phyloP scores from a whole-genome alignment of 1,140 invertebrate genomes.

The Heliconius hermathena region DNA sequence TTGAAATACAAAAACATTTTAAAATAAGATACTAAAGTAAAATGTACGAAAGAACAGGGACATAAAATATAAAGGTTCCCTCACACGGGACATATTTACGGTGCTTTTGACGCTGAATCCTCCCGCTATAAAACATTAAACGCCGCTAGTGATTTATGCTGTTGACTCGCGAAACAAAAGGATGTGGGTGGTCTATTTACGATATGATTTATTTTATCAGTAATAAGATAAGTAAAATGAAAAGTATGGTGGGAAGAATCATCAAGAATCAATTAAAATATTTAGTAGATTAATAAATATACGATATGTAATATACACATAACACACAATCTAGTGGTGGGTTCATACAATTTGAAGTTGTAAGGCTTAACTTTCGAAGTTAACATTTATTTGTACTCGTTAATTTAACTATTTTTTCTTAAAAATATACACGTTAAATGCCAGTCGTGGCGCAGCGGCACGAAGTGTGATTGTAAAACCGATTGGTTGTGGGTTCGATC shows the following conservation, averaged over 20 bases:
- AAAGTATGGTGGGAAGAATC: neutral
- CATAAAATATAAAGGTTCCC: slow-evolving; percentile 13
- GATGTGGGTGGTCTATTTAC: neutral
- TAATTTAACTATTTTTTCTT: no score
- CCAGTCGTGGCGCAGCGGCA: no score
- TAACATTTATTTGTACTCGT: no score
- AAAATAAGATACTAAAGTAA: neutral
- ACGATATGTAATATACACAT: no score
- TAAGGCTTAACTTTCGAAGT: no score
- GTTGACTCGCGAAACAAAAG: slow-evolving; percentile 10
- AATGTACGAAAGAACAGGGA: slow-evolving; percentile 2
- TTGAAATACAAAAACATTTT: slow-evolving; percentile 4
- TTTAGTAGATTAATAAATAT: no score
- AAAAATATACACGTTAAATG: no score
- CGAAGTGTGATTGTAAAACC: no score
- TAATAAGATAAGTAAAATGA: slow-evolving; percentile 1
- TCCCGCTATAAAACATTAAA: slow-evolving; percentile 17
- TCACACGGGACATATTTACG: slow-evolving; percentile 16
- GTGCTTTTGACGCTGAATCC: slow-evolving; percentile 19
- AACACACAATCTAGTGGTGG: no score
- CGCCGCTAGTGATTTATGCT: slow-evolving; percentile 10
- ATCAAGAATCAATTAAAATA: no score
- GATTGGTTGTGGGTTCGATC: no score
- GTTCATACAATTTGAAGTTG: no score
- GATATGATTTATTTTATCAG: neutral